These are phyloP conservation scores for Natrix natrix DNA, from an alignment of 2,797 vertebrate species.

Conservation along the genomic window DNA sequence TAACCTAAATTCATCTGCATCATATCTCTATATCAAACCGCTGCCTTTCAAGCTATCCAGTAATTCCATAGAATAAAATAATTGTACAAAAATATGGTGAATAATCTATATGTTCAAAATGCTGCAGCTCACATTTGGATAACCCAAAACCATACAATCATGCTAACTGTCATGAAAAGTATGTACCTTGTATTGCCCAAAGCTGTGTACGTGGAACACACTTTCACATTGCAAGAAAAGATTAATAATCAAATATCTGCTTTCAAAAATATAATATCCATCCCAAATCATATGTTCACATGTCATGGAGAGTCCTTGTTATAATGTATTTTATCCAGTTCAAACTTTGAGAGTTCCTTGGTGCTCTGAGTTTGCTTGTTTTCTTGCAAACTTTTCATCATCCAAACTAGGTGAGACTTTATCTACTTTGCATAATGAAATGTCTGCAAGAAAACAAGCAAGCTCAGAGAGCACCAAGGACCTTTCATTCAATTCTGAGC, in stretches of 20 bases:
- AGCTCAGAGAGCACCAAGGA: neutral
- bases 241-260: neutral
- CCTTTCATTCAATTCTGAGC: neutral
- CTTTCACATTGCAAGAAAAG: neutral
- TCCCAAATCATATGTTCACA: neutral
- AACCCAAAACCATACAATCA: neutral
- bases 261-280: neutral
- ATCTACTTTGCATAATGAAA: neutral
- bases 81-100: neutral
- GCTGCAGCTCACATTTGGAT: neutral
- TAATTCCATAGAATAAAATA: neutral
- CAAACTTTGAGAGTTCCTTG: neutral
- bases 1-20: neutral
- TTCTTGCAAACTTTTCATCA: neutral
- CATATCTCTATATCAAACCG: neutral
- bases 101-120: neutral
- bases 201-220: neutral
- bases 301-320: neutral
- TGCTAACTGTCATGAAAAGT: neutral
- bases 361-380: neutral
- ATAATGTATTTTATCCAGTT: neutral
- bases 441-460: neutral
- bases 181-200: neutral
- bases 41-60: neutral
- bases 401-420: neutral